These are phyloP conservation scores for Turnix velox DNA, from an alignment of 2,113 vertebrate species.

Conservation along the genomic window DNA sequence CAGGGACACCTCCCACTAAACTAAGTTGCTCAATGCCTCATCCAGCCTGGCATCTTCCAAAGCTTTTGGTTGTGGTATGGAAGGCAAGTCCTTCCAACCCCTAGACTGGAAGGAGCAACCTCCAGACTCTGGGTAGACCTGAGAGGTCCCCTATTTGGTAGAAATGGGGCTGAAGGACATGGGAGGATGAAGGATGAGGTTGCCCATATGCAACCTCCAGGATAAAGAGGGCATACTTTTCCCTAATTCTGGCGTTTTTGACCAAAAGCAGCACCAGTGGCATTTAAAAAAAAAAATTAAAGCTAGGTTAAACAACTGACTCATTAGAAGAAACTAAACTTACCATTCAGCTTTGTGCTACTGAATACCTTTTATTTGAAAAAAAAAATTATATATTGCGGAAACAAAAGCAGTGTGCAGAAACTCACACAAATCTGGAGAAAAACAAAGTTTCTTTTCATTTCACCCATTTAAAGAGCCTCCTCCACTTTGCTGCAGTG, in stretches of 20 bases:
- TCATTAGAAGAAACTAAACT: rapidly evolving
- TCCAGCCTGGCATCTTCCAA: too few relatives aligned
- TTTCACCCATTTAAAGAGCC: background rate
- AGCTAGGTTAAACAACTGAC: background rate
- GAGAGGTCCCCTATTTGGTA: too few relatives aligned
- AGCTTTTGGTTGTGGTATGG: too few relatives aligned
- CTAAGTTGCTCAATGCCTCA: too few relatives aligned
- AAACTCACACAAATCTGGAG: background rate
- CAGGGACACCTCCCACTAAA: too few relatives aligned
- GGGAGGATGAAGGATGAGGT: too few relatives aligned
- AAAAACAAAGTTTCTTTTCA: background rate
- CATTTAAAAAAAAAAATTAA: background rate
- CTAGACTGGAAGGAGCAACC: too few relatives aligned
- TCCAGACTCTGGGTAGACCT: too few relatives aligned
- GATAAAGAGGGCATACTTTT: too few relatives aligned
- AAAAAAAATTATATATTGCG: background rate
- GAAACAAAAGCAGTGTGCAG: background rate
- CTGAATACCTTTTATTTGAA: background rate
- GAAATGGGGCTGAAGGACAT: too few relatives aligned
- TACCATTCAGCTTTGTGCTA: background rate
- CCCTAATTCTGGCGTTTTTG: background rate
- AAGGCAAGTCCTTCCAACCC: too few relatives aligned
- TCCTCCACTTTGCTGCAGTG: background rate
- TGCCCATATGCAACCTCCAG: too few relatives aligned
- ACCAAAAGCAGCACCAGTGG: rapidly evolving